These are phyloP conservation scores for Chelon labrosus DNA, from an alignment of 2,797 vertebrate species.

Conservation along the genomic window DNA sequence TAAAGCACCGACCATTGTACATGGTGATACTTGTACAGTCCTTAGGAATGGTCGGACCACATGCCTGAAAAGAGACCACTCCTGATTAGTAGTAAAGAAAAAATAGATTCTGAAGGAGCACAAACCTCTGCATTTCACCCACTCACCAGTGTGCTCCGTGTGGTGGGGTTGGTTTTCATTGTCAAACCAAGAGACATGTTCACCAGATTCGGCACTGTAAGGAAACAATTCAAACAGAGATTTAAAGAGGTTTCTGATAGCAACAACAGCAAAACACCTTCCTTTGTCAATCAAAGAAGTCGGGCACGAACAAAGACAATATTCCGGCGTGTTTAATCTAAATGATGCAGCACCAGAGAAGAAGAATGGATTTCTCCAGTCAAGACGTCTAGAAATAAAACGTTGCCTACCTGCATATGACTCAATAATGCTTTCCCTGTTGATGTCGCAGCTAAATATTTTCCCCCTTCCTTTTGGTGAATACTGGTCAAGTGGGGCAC, in stretches of 20 bases:
- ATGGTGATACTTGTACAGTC: constrained; percentile 75
- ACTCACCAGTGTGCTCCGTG: constrained; percentile 60
- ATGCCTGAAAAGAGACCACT: constrained; percentile 60
- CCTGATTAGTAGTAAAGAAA: too few relatives aligned
- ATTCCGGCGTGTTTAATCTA: not conserved
- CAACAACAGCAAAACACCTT: not conserved
- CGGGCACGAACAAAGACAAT: not conserved
- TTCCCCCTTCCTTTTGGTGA: constrained; percentile 28
- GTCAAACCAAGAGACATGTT: constrained; percentile 82
- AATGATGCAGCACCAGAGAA: too few relatives aligned
- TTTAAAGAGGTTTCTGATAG: not conserved
- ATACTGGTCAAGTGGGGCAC: constrained; percentile 75
- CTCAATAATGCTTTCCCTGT: not conserved
- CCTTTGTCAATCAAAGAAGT: not conserved
- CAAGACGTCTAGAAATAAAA: not conserved
- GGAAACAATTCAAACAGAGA: constrained; percentile 14
- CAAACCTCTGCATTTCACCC: not conserved
- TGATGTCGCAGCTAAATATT: constrained; percentile 61
- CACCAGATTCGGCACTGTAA: constrained; percentile 66
- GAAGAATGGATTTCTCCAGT: not conserved
- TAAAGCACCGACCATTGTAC: constrained; percentile 76
- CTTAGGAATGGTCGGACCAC: constrained; percentile 82
- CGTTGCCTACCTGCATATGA: constrained; percentile 23
- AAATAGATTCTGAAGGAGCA: not conserved
- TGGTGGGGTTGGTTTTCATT: constrained; percentile 51